These are phyloP conservation scores for Chrosomus eos DNA, from an alignment of 2,797 vertebrate genomes.

Conservation along the genomic window DNA sequence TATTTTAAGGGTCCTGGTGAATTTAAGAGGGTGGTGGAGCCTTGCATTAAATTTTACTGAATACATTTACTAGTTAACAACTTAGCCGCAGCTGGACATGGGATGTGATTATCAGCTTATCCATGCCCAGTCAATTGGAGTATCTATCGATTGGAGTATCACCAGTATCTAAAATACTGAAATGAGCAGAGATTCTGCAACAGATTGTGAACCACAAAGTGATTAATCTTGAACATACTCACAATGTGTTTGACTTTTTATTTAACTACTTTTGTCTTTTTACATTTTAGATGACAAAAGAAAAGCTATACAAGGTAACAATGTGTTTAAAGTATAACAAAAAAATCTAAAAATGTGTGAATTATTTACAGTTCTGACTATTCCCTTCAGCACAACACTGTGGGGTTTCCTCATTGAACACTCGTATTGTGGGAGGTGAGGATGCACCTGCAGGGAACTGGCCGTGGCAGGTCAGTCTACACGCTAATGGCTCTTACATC, in stretches of 20 bases:
- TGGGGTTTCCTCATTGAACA: not conserved
- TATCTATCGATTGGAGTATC: not conserved
- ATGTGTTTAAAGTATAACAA: not conserved
- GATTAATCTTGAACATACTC: not conserved
- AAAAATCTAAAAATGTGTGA: too few species aligned
- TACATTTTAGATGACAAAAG: not conserved
- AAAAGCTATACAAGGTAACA: not conserved
- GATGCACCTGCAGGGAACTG: constrained; percentile 63
- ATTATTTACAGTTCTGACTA: not conserved
- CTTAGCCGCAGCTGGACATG: too few species aligned
- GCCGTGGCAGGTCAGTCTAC: constrained; percentile 71
- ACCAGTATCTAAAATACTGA: not conserved
- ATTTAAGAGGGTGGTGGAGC: too few species aligned
- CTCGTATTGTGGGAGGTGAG: constrained; percentile 18
- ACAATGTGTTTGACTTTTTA: not conserved
- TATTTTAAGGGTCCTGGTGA: too few species aligned
- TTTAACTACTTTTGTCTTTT: not conserved
- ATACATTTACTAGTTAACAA: too few species aligned
- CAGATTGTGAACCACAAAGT: not conserved
- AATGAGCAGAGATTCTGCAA: not conserved
- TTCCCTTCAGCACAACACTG: not conserved
- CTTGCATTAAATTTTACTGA: too few species aligned
- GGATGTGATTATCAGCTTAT: not conserved
- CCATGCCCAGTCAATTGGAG: not conserved
- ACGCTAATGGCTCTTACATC: not conserved